Evolutionary conservation across 2,888 invertebrate genomes (phyloP).

Genomic region (Leptura quadrifasciata): DNA sequence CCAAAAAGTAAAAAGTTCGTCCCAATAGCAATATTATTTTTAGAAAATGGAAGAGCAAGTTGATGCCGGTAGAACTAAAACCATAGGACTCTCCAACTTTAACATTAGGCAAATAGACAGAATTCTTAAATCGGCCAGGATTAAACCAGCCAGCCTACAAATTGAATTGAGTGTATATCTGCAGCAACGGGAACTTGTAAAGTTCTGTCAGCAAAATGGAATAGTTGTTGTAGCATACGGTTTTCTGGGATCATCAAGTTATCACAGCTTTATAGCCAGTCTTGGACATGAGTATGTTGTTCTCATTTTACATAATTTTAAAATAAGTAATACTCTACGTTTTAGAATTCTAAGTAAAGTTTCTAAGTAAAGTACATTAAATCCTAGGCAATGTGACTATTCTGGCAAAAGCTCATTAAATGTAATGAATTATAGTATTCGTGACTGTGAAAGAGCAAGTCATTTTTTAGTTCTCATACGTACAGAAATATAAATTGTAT

Average conservation of each 20-base stretch:
- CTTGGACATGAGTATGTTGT: slow-evolving; percentile 33
- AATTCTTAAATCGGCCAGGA: slow-evolving; percentile 73
- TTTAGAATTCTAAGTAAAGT: not conserved
- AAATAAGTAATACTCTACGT: not conserved
- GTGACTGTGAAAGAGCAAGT: no score
- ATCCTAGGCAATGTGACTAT: no score
- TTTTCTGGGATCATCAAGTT: slow-evolving; percentile 72
- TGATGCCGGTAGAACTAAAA: slow-evolving; percentile 80
- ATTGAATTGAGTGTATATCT: slow-evolving; percentile 78
- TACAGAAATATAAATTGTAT: no score
- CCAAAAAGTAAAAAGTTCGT: no score
- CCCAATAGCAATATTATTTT: not conserved
- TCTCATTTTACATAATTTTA: not conserved
- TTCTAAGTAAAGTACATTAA: no score
- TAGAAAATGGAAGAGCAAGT: slow-evolving; percentile 81
- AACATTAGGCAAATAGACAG: slow-evolving; percentile 83
- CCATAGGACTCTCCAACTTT: slow-evolving; percentile 92
- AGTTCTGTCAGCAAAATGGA: slow-evolving; percentile 41
- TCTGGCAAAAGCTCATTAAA: no score
- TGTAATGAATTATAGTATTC: no score
- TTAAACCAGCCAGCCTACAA: slow-evolving; percentile 79
- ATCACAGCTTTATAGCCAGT: slow-evolving; percentile 70
- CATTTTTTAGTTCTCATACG: no score
- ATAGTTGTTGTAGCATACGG: slow-evolving; percentile 67
- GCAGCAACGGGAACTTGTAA: slow-evolving; percentile 72